phyloP scores from a whole-genome alignment of 2,113 vertebrate genomes.

The Pachypanchax playfairii region DNA sequence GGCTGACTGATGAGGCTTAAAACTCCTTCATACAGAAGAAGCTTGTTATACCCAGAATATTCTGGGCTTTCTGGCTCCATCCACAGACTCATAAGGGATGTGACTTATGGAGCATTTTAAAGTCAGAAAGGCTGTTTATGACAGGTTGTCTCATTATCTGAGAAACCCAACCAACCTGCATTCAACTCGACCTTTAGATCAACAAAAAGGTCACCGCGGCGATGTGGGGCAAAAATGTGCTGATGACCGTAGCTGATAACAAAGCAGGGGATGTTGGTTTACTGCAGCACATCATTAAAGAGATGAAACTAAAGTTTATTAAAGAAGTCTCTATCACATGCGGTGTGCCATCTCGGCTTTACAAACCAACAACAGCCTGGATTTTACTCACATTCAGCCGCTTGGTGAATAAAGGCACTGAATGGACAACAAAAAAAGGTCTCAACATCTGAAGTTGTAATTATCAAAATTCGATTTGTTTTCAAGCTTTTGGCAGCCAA shows the following conservation, averaged over 20 bases:
- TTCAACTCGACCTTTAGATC: slow-evolving; percentile 53
- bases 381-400: background rate
- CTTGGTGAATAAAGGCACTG: background rate
- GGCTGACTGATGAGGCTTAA: slow-evolving; percentile 23
- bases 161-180: slow-evolving; percentile 37
- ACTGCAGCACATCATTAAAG: slow-evolving; percentile 16
- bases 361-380: background rate
- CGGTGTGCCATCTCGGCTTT: background rate
- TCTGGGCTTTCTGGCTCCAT: slow-evolving; percentile 11
- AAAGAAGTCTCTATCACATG: background rate
- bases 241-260: slow-evolving; percentile 27
- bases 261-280: slow-evolving; percentile 10
- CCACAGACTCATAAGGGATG: slow-evolving; percentile 11
- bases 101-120: slow-evolving; percentile 30
- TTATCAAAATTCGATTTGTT: too few relatives aligned
- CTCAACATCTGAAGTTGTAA: too few relatives aligned
- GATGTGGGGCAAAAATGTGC: slow-evolving; percentile 16
- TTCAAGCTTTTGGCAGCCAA: too few relatives aligned
- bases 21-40: background rate
- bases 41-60: slow-evolving; percentile 5
- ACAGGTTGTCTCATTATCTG: slow-evolving; percentile 26
- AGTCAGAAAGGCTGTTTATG: slow-evolving; percentile 31
- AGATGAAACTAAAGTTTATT: slow-evolving; percentile 28
- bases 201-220: slow-evolving; percentile 48
- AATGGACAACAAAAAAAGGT: background rate